phyloP scores from a whole-genome alignment of 2,113 vertebrate genomes.

The Bettongia penicillata region DNA sequence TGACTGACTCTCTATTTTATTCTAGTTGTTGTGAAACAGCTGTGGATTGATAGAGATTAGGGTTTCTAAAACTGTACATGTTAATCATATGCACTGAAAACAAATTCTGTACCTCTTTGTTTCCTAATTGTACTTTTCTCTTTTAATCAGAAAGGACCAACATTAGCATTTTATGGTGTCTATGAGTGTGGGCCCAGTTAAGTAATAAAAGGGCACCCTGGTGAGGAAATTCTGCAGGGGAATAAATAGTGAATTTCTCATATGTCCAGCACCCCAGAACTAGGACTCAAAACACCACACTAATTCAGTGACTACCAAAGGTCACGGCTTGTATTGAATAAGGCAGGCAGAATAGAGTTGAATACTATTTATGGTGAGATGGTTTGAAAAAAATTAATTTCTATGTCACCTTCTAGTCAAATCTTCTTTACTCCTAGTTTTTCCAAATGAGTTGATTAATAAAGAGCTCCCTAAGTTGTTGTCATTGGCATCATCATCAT shows the following conservation, averaged over 20 bases:
- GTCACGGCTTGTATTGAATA: neutral
- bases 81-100: neutral
- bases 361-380: neutral
- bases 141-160: neutral
- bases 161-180: neutral
- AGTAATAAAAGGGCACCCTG: neutral
- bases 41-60: neutral
- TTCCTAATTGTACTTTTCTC: neutral
- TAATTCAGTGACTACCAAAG: neutral
- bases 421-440: neutral
- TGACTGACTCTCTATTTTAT: neutral
- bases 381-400: neutral
- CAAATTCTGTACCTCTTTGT: no score
- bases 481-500: neutral
- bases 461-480: neutral
- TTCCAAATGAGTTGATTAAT: neutral
- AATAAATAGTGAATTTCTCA: neutral
- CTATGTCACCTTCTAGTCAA: neutral
- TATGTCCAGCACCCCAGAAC: neutral
- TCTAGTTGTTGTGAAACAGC: neutral
- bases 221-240: neutral
- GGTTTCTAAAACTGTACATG: neutral
- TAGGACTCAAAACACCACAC: neutral
- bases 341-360: neutral
- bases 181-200: neutral